Percentiles rank a stretch among this genome's conserved stretches.
Evolutionary conservation across 2,888 invertebrate genomes (phyloP).

Genomic region (Heliothis peltigera): DNA sequence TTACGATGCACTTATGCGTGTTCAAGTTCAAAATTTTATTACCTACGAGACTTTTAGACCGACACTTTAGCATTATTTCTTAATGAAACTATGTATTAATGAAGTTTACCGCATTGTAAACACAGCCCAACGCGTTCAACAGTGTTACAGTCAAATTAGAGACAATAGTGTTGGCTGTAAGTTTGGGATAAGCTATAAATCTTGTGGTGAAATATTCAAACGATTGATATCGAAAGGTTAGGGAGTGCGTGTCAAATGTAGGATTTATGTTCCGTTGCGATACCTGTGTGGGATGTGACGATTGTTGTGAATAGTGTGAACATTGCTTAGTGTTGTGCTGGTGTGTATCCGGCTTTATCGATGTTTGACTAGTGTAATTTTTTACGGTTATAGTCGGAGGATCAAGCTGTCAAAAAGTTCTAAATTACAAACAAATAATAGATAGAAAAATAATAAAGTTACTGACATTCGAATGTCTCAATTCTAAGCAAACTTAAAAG

Average conservation of each 20-base stretch:
- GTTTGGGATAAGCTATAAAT: slow-evolving; percentile 57
- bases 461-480: too few species aligned
- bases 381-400: too few species aligned
- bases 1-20: too few species aligned
- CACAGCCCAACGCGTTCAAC: slow-evolving; percentile 31
- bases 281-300: slow-evolving; percentile 66
- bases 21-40: too few species aligned
- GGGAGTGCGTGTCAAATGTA: slow-evolving; percentile 64
- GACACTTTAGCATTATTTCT: not conserved
- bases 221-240: slow-evolving; percentile 66
- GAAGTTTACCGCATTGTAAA: slow-evolving; percentile 12
- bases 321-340: slow-evolving; percentile 38
- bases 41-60: not conserved
- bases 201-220: slow-evolving; percentile 58
- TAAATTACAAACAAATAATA: too few species aligned
- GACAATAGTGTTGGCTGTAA: slow-evolving; percentile 53
- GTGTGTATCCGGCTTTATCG: slow-evolving; percentile 1
- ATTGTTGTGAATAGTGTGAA: slow-evolving; percentile 54
- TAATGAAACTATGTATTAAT: not conserved
- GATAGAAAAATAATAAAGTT: too few species aligned
- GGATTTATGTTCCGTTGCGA: slow-evolving; percentile 67
- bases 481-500: too few species aligned
- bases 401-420: too few species aligned
- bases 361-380: not conserved
- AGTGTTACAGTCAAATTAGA: slow-evolving; percentile 55